phyloP scores from a whole-genome alignment of 30 jellyfish, hydroid and myxozoan genomes.

The Aurelia aurita region DNA sequence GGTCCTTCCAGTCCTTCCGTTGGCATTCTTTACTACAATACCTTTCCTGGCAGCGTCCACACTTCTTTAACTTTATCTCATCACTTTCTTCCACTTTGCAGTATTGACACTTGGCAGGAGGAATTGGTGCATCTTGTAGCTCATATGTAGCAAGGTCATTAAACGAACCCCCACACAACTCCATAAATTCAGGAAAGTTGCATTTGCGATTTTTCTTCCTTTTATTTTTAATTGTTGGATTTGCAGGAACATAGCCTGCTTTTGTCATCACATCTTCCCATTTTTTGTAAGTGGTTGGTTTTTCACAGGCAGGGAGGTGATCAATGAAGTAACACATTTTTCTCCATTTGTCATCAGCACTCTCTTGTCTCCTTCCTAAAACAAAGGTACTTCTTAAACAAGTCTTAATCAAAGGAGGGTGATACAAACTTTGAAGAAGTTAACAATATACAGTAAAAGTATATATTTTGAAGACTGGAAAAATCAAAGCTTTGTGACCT shows the following conservation, averaged over 20 bases:
- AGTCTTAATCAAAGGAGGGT: too few relatives aligned
- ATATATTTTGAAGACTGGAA: too few relatives aligned
- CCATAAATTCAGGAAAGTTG: slow-evolving; percentile 45
- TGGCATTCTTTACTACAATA: slow-evolving; percentile 53
- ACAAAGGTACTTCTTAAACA: too few relatives aligned
- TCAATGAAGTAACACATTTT: slow-evolving; percentile 7
- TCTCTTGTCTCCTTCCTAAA: slow-evolving; percentile 26
- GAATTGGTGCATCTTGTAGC: slow-evolving; percentile 33
- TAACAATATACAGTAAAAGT: too few relatives aligned
- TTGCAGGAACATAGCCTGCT: slow-evolving; percentile 27
- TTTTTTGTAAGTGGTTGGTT: slow-evolving; percentile 21
- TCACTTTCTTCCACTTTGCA: slow-evolving; percentile 11
- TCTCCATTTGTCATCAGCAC: slow-evolving; percentile 19
- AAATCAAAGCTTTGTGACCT: too few relatives aligned
- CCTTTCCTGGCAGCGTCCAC: slow-evolving; percentile 41
- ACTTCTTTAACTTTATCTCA: not conserved
- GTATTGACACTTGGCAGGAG: slow-evolving; percentile 30
- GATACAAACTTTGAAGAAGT: too few relatives aligned
- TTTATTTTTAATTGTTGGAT: slow-evolving; percentile 5
- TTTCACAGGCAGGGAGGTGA: not conserved
- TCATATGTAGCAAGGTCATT: slow-evolving; percentile 1
- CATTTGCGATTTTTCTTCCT: slow-evolving; percentile 15
- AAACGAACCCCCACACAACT: slow-evolving; percentile 41
- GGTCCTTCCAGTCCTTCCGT: slow-evolving; percentile 33
- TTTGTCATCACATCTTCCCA: slow-evolving; percentile 15